A percentile compares a stretch with the other conserved stretches of the same genome.
Conservation (phyloP, 1,140 invertebrate species). For the Papilio polytes region DNA sequence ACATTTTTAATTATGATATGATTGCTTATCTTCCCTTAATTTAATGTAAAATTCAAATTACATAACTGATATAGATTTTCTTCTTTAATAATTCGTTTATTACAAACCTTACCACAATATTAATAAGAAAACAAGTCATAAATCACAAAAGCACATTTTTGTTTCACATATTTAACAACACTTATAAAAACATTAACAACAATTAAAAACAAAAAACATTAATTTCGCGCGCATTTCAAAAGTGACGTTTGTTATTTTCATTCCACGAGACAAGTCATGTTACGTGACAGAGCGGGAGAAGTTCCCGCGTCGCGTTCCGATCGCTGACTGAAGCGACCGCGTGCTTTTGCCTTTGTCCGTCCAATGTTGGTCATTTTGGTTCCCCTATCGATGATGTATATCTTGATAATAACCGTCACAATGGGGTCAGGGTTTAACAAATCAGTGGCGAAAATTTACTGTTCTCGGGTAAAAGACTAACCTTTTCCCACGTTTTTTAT, state of each 20-base stretch:
- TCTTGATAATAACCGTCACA: conserved; percentile 70
- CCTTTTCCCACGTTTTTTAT: not conserved
- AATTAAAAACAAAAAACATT: not conserved
- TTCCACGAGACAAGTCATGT: conserved; percentile 41
- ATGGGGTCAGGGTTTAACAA: conserved; percentile 71
- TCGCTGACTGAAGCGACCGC: conserved; percentile 67
- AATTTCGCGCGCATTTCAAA: conserved; percentile 35
- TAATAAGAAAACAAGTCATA: conserved; percentile 26
- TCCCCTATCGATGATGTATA: conserved; percentile 72
- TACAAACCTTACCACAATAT: not conserved
- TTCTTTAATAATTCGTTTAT: not conserved
- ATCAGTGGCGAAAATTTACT: conserved; percentile 54
- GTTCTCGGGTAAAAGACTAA: conserved; percentile 4
- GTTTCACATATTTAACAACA: not conserved
- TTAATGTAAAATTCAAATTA: not conserved
- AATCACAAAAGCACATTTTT: conserved; percentile 20
- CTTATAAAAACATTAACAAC: not conserved
- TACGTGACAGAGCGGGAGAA: conserved; percentile 50
- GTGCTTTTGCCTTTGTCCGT: conserved; percentile 43
- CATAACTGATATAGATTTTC: not conserved
- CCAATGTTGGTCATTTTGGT: conserved; percentile 68
- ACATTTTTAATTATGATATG: not conserved
- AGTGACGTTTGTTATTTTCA: conserved; percentile 39
- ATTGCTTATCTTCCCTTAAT: no score
- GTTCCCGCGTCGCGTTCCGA: conserved; percentile 60